These are phyloP conservation scores for Gymnodraco acuticeps DNA, from an alignment of 2,797 vertebrate genomes.

Conservation along the genomic window DNA sequence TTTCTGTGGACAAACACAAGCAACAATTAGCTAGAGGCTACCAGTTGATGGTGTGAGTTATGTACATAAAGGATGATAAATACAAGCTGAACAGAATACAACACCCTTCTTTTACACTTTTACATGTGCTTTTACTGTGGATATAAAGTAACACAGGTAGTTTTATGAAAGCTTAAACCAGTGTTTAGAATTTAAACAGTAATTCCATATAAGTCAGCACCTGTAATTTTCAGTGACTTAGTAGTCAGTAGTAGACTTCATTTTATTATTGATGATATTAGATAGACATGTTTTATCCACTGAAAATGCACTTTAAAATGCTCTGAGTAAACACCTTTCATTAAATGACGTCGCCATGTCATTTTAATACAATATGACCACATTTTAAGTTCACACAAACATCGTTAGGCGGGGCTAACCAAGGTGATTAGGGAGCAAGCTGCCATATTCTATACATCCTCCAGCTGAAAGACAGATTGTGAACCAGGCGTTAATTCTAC, in stretches of 20 bases:
- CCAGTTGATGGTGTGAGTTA: background rate
- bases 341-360: background rate
- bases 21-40: background rate
- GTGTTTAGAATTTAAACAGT: background rate
- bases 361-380: background rate
- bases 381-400: conserved; percentile 2
- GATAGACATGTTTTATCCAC: background rate
- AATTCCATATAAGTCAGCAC: too few species aligned
- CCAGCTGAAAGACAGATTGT: conserved; percentile 9
- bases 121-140: background rate
- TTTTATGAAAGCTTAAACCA: background rate
- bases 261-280: too few species aligned
- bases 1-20: background rate
- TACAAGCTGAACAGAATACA: background rate
- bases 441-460: background rate
- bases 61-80: background rate
- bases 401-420: background rate
- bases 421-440: background rate
- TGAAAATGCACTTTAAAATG: background rate
- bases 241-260: too few species aligned
- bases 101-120: background rate
- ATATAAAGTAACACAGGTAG: background rate
- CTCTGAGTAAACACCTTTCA: background rate
- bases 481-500: conserved; percentile 35
- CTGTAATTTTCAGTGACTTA: too few species aligned